A percentile compares a stretch with the other conserved stretches of the same genome.
phyloP scores from a whole-genome alignment of 2,888 invertebrate species.

The Miltochrista miniata region DNA sequence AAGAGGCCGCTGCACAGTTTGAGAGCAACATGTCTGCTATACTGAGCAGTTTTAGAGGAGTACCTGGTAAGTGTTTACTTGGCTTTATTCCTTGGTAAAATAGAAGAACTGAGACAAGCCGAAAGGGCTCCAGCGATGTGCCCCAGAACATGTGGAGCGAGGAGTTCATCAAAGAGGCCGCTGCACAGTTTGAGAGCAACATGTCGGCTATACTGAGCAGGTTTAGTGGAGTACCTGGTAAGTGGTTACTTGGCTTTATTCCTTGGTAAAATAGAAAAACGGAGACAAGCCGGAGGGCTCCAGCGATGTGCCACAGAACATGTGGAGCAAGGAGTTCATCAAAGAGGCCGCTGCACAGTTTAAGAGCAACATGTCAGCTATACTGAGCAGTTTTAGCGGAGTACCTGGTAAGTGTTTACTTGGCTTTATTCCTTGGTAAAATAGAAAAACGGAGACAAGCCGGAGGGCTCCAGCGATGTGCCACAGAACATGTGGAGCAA shows the following conservation, averaged over 20 bases:
- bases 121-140: slow-evolving; percentile 41
- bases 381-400: slow-evolving; percentile 65
- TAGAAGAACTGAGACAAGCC: slow-evolving; percentile 50
- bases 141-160: slow-evolving; percentile 86
- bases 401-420: slow-evolving; percentile 70
- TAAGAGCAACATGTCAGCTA: slow-evolving; percentile 86
- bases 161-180: slow-evolving; percentile 88
- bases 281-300: slow-evolving; percentile 36
- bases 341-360: slow-evolving; percentile 88
- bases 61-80: too few relatives aligned
- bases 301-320: slow-evolving; percentile 67
- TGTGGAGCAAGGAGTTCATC: slow-evolving; percentile 90
- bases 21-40: slow-evolving; percentile 86
- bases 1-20: slow-evolving; percentile 88
- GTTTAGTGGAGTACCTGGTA: slow-evolving; percentile 64
- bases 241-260: too few relatives aligned
- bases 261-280: too few relatives aligned
- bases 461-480: slow-evolving; percentile 42
- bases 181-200: slow-evolving; percentile 88
- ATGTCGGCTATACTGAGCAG: slow-evolving; percentile 81
- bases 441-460: too few relatives aligned
- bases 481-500: slow-evolving; percentile 86
- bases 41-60: slow-evolving; percentile 73
- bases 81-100: too few relatives aligned
- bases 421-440: too few relatives aligned